Evolutionary conservation across 2,797 vertebrate genomes (phyloP).

Genomic region (Syngnathus acus): DNA sequence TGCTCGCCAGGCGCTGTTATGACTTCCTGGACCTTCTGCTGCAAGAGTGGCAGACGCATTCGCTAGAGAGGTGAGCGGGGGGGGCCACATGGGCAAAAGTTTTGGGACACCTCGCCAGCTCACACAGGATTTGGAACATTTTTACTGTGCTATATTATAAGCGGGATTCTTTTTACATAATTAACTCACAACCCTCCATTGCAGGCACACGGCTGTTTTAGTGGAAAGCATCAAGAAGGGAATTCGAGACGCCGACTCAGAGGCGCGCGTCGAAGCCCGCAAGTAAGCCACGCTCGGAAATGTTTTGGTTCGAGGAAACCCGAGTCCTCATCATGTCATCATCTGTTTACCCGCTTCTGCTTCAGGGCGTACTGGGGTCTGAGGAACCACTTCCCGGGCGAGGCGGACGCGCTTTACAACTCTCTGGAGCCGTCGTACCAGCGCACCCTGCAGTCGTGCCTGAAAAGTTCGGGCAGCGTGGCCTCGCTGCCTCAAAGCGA

Average conservation of each 20-base stretch:
- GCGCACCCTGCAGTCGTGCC: slow-evolving; percentile 86
- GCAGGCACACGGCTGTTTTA: slow-evolving; percentile 86
- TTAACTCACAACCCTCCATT: not conserved
- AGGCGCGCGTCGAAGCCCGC: slow-evolving; percentile 93
- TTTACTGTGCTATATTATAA: not conserved
- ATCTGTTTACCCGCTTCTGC: slow-evolving; percentile 6
- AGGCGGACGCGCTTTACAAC: slow-evolving; percentile 87
- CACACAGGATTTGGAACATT: too few species aligned
- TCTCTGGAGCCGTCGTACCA: slow-evolving; percentile 90
- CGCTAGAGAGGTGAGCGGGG: slow-evolving; percentile 82
- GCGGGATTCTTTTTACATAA: not conserved
- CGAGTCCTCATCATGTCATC: not conserved
- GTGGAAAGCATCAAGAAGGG: slow-evolving; percentile 98
- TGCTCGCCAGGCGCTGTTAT: slow-evolving; percentile 81
- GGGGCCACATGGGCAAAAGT: not conserved
- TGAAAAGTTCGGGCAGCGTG: slow-evolving; percentile 93
- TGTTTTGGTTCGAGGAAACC: not conserved
- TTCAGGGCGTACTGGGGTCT: slow-evolving; percentile 88
- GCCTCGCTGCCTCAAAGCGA: slow-evolving; percentile 93
- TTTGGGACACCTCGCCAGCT: too few species aligned
- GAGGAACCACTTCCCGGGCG: slow-evolving; percentile 86
- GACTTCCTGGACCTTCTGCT: slow-evolving; percentile 91
- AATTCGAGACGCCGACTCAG: slow-evolving; percentile 91
- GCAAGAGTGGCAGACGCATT: slow-evolving; percentile 97
- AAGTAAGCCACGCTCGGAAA: slow-evolving; percentile 74